Base-by-base conservation (phyloP, 2,888 invertebrate genomes). In the Synergus gifuensis region DNA sequence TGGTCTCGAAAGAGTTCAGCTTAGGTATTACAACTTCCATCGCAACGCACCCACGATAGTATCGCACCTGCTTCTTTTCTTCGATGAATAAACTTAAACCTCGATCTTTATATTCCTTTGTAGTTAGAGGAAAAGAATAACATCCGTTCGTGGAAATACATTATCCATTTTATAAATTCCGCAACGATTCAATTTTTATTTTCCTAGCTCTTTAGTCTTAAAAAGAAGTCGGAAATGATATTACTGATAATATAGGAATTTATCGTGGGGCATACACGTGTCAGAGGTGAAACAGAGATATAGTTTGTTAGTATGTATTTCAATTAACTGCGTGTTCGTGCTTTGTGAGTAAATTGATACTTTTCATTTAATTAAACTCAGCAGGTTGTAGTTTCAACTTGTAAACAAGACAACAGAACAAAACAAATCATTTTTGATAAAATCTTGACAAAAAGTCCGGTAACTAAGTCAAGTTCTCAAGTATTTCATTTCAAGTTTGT, bases 61-160 rank as follows among this genome's bases (percentile, higher is more conserved):
- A 49, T 73, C 36, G 73, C 73, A 73, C 73, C 73, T 73, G 73
- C 54, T 58, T 73, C 54, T 36, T 73, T 73, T 73, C 54, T 36
- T n/a, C 12, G 18, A 73, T 73, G 73, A 36, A 58, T 73, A 73
- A 73, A 58, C 73, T 73, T 73, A 28, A 28, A 28, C 28, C 28
- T 28, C 54, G 40, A n/a, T 54, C 54, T 73, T 73, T 54, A 73
- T 73, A 73, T 73, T 54, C 73, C 36, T 73, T 73, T 58, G 36
- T 73, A 14, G 49, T 49, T 1, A 46, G 46, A 4, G n/a, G 9
- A 69, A 49, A 28, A 49, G 16, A n/a, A 54, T 36, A 73, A 73
- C 73, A 73, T 73, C 36, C 9, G 49, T 73, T 69, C 28, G 28
- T 46, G 49, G 36, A 36, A 49, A 22, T 49, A 28, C 49, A 67